phyloP scores from a whole-genome alignment of 2,797 vertebrate species.

The Anolis apletophallus region DNA sequence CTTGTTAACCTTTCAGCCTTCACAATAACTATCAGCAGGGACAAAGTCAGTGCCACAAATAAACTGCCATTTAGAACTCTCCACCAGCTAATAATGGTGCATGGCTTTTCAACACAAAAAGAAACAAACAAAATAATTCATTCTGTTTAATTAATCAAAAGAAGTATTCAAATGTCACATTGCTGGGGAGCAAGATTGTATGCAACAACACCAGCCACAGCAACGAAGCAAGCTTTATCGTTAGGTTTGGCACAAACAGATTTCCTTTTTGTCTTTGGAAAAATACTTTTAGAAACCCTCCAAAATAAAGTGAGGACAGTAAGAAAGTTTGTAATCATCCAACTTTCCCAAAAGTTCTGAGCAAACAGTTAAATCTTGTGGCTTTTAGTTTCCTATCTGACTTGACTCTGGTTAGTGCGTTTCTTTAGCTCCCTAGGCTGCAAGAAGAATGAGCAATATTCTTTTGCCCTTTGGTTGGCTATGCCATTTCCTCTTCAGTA shows the following conservation, averaged over 20 bases:
- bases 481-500: not conserved
- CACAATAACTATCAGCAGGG: slow-evolving; percentile 74
- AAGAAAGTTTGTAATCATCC: not conserved
- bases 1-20: slow-evolving; percentile 81
- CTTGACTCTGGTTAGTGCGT: not conserved
- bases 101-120: slow-evolving; percentile 69
- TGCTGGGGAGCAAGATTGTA: slow-evolving; percentile 41
- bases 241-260: not conserved
- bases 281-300: not conserved
- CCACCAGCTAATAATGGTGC: slow-evolving; percentile 73
- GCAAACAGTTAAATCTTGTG: not conserved
- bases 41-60: slow-evolving; percentile 69
- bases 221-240: slow-evolving; percentile 18
- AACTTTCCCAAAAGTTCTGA: not conserved
- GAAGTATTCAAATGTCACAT: slow-evolving; percentile 45
- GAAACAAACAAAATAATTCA: slow-evolving; percentile 50
- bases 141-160: slow-evolving; percentile 73
- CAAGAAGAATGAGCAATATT: slow-evolving; percentile 1
- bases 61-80: slow-evolving; percentile 70
- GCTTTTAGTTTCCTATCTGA: not conserved
- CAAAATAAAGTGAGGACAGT: not conserved
- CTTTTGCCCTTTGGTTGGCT: not conserved
- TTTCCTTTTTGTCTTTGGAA: not conserved
- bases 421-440: not conserved
- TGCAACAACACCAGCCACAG: not conserved